phyloP scores from a whole-genome alignment of 2,888 invertebrate species.

The Osmoderma eremita region DNA sequence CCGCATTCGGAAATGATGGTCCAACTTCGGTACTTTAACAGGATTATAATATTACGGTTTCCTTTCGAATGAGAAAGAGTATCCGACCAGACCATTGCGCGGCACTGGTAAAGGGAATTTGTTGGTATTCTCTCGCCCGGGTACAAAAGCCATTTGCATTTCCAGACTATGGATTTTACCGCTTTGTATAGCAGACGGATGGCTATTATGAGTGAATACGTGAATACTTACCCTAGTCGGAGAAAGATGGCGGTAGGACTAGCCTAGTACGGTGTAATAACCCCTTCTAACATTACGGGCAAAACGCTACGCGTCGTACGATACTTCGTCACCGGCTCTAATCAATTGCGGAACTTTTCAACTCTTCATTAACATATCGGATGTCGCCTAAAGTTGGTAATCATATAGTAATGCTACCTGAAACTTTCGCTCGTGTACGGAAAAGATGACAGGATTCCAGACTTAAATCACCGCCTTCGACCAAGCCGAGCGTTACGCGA shows the following conservation, averaged over 20 bases:
- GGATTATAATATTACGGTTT: conserved; percentile 53
- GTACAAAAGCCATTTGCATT: conserved; percentile 51
- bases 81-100: conserved; percentile 27
- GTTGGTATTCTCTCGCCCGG: conserved; percentile 10
- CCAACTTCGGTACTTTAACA: conserved; percentile 49
- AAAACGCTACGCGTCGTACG: neutral
- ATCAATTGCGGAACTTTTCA: conserved; percentile 51
- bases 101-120: conserved; percentile 14
- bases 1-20: conserved; percentile 47
- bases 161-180: conserved; percentile 47
- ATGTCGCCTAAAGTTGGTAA: conserved; percentile 44
- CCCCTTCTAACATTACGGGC: neutral
- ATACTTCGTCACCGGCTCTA: conserved; percentile 37
- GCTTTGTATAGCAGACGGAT: conserved; percentile 45
- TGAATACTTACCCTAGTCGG: conserved; percentile 45
- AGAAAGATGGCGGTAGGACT: conserved; percentile 10
- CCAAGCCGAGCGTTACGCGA: no score
- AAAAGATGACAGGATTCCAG: conserved; percentile 8
- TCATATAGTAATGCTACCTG: conserved; percentile 45
- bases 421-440: conserved; percentile 39
- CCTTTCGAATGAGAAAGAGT: conserved; percentile 48
- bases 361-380: conserved; percentile 51
- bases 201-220: conserved; percentile 50
- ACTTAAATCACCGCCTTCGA: conserved; percentile 21
- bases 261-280: conserved; percentile 8